A percentile compares a stretch with the other conserved stretches of the same genome.
Evolutionary conservation across 1,140 invertebrate species (phyloP).

Genomic region (Vanessa atalanta): DNA sequence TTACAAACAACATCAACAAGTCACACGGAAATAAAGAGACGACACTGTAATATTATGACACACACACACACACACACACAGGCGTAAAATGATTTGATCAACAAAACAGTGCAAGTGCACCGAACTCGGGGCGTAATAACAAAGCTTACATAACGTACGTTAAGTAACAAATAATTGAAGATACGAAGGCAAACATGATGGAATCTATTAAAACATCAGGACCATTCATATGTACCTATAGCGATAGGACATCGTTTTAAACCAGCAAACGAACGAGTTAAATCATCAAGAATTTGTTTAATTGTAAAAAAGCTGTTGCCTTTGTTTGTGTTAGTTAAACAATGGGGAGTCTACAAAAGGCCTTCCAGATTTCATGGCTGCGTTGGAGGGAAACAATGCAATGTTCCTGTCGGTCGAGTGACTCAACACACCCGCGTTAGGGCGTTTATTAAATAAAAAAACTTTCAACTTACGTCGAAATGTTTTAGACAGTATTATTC

Average conservation of each 20-base stretch:
- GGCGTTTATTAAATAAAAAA: slow-evolving; percentile 37
- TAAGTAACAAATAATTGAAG: slow-evolving; percentile 70
- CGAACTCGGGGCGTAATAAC: slow-evolving; percentile 51
- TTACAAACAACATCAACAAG: not conserved
- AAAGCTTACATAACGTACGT: slow-evolving; percentile 61
- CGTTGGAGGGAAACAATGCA: slow-evolving; percentile 63
- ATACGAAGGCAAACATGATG: slow-evolving; percentile 62
- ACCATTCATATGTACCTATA: not conserved
- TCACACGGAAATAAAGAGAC: slow-evolving; percentile 14
- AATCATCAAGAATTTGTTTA: slow-evolving; percentile 54
- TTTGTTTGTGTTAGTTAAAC: slow-evolving; percentile 65
- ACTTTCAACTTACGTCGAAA: not conserved
- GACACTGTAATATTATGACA: slow-evolving; percentile 1
- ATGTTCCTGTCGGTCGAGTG: slow-evolving; percentile 65
- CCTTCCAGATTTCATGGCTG: slow-evolving; percentile 59
- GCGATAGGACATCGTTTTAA: slow-evolving; percentile 8
- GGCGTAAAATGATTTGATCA: slow-evolving; percentile 12
- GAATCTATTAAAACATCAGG: slow-evolving; percentile 64
- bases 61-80: slow-evolving; percentile 11
- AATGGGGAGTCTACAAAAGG: slow-evolving; percentile 68
- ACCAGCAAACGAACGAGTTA: slow-evolving; percentile 46
- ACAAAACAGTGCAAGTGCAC: slow-evolving; percentile 45
- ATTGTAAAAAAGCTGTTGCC: slow-evolving; percentile 52
- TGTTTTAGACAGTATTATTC: not conserved
- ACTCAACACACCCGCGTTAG: slow-evolving; percentile 56